A percentile compares a stretch with the other conserved stretches of the same genome.
phyloP scores from a whole-genome alignment of 2,888 invertebrate genomes.

The Oscheius sp. region DNA sequence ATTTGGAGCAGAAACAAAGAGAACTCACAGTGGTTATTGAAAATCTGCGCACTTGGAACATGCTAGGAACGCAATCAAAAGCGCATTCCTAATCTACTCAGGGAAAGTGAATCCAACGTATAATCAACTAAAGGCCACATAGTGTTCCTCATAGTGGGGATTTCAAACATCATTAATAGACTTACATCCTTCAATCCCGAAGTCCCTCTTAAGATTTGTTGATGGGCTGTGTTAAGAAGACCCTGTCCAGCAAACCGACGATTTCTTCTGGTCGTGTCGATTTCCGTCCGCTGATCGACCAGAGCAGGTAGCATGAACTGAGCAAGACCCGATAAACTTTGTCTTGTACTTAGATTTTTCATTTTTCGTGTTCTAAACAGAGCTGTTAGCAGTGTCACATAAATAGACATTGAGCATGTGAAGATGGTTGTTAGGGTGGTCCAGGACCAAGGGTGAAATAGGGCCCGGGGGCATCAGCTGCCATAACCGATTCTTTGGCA shows the following conservation, averaged over 20 bases:
- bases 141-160: slow-evolving; percentile 22
- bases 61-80: slow-evolving; percentile 33
- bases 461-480: slow-evolving; percentile 24
- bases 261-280: slow-evolving; percentile 8
- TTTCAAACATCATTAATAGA: slow-evolving; percentile 29
- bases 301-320: slow-evolving; percentile 55
- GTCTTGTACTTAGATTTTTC: slow-evolving; percentile 37
- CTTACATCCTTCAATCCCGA: slow-evolving; percentile 57
- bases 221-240: slow-evolving; percentile 50
- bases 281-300: slow-evolving; percentile 41
- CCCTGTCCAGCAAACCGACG: slow-evolving; percentile 41
- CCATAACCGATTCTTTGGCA: slow-evolving; percentile 31
- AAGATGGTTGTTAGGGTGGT: slow-evolving; percentile 12
- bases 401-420: too few relatives aligned
- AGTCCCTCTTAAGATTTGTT: slow-evolving; percentile 52
- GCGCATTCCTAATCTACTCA: slow-evolving; percentile 37
- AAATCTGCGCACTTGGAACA: neutral
- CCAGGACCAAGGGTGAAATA: slow-evolving; percentile 20
- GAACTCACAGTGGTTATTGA: slow-evolving; percentile 2
- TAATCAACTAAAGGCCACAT: slow-evolving; percentile 25
- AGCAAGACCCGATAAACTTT: slow-evolving; percentile 50
- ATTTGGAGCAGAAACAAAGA: neutral
- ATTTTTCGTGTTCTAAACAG: slow-evolving; percentile 14
- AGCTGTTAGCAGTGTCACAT: neutral
- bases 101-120: slow-evolving; percentile 23